Conservation (phyloP, 2,797 vertebrate genomes). For the Mionectes olivaceus region DNA sequence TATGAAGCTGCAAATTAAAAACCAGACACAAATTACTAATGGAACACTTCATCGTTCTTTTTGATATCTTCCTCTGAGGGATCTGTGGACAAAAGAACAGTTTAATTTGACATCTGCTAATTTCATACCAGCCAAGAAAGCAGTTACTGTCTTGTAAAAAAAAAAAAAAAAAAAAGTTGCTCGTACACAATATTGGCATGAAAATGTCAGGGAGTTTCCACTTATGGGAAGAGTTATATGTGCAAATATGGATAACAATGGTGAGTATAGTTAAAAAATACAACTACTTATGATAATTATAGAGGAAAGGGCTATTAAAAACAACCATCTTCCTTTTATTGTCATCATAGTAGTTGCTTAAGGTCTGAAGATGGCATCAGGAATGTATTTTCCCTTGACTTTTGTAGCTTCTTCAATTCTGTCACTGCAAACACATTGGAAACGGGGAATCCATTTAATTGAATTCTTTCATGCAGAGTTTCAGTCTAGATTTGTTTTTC, state of each 20-base stretch:
- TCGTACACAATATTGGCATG: background rate
- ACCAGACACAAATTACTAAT: background rate
- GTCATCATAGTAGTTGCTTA: background rate
- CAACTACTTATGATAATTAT: background rate
- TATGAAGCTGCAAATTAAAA: background rate
- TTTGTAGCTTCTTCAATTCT: background rate
- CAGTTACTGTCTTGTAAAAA: background rate
- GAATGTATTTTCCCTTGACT: background rate
- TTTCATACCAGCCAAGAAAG: background rate
- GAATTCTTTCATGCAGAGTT: conserved; percentile 21
- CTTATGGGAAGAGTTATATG: background rate
- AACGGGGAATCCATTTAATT: conserved; percentile 21
- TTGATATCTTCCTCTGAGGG: background rate
- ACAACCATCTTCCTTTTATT: background rate
- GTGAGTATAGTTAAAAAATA: background rate
- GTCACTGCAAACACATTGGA: background rate
- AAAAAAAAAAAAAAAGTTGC: background rate
- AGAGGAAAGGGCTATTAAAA: background rate
- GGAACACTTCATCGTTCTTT: background rate
- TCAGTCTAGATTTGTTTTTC: conserved; percentile 22
- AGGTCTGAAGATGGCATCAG: background rate
- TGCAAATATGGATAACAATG: background rate
- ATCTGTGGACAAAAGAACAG: background rate
- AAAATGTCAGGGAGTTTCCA: background rate
- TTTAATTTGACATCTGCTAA: conserved; percentile 15